Conservation (phyloP, 2,797 vertebrate genomes). For the Ciconia nigra region DNA sequence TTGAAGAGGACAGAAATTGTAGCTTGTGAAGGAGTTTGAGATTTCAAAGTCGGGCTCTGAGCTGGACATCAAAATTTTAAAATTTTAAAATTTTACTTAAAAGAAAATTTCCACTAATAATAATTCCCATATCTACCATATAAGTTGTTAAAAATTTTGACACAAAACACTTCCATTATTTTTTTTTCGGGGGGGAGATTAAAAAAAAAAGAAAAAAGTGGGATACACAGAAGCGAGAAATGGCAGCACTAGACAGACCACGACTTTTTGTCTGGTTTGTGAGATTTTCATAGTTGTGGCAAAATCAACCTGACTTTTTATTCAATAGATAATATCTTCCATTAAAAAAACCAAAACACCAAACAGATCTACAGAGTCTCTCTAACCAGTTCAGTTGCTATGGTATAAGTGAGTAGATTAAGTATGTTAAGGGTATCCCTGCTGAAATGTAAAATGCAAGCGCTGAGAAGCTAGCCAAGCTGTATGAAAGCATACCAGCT, state of each 20-base stretch:
- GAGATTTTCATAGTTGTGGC: background rate
- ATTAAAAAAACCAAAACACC: background rate
- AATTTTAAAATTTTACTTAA: background rate
- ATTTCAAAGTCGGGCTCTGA: background rate
- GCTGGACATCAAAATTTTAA: background rate
- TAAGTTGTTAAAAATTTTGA: background rate
- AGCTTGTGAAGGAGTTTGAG: background rate
- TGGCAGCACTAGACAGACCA: background rate
- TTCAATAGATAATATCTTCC: background rate
- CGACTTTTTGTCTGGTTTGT: background rate
- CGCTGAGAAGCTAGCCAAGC: background rate
- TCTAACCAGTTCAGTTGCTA: background rate
- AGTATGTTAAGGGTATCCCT: background rate
- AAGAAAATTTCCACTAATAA: background rate
- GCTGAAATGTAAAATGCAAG: constrained; percentile 3
- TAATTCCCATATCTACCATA: background rate
- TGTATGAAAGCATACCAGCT: background rate
- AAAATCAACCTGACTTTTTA: background rate
- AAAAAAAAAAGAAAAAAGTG: background rate
- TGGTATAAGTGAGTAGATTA: background rate
- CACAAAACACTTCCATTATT: background rate
- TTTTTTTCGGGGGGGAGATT: background rate
- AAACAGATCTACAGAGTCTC: background rate
- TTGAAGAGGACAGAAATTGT: background rate
- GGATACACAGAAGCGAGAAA: background rate